These are phyloP conservation scores for Petrocephalus sullivani DNA, from an alignment of 2,797 vertebrate species.

Conservation along the genomic window DNA sequence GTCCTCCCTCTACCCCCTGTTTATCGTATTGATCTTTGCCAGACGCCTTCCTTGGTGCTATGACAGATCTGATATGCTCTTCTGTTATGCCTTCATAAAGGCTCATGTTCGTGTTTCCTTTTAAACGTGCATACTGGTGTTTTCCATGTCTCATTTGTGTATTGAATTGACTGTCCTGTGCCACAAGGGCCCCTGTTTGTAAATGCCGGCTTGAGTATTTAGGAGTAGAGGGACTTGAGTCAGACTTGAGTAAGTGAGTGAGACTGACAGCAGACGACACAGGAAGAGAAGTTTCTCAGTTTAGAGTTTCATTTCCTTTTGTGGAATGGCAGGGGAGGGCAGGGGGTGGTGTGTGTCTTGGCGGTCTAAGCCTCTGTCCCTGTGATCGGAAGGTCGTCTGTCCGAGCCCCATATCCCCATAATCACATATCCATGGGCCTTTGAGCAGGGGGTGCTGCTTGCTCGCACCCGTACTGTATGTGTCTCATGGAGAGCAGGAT, in stretches of 20 bases:
- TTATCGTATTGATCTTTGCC: slow-evolving; percentile 44
- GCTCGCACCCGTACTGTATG: not conserved
- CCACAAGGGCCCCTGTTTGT: not conserved
- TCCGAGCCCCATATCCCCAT: not conserved
- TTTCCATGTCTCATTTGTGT: not conserved
- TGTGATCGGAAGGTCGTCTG: not conserved
- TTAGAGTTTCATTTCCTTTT: not conserved
- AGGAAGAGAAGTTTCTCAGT: not conserved
- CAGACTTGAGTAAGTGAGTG: not conserved
- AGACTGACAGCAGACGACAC: not conserved
- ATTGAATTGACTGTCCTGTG: not conserved
- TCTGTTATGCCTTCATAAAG: not conserved
- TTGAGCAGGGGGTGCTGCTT: not conserved
- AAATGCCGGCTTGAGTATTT: not conserved
- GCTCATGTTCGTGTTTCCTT: not conserved
- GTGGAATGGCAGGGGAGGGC: not conserved
- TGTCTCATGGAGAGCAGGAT: not conserved
- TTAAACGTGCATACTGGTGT: not conserved
- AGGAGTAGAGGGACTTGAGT: not conserved
- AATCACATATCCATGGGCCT: not conserved
- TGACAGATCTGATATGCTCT: slow-evolving; percentile 17
- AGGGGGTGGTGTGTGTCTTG: not conserved
- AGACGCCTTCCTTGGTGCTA: slow-evolving; percentile 38
- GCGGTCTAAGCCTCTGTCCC: not conserved
- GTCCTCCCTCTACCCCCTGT: slow-evolving; percentile 5